Evolutionary conservation across 2,888 invertebrate species (phyloP), one percentile per base, ranked within the genome.

Genomic region (Mystacides longicornis): DNA sequence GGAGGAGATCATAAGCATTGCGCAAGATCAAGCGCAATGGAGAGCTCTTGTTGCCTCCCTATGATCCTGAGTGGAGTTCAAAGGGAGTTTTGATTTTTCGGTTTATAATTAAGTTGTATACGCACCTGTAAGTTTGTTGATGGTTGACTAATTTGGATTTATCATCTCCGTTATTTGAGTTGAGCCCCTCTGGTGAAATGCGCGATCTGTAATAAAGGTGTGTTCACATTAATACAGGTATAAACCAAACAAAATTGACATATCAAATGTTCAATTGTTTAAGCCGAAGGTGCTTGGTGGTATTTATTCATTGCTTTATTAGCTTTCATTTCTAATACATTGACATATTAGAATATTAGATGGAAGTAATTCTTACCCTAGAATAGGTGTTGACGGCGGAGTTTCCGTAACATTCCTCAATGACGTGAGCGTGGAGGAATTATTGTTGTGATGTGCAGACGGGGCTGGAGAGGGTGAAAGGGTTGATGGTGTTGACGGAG

Each of bases 91-190:
- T n/a, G n/a, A n/a, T n/a, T n/a, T n/a, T n/a, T n/a, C n/a, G n/a
- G 27, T 27, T 14, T 37, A n/a, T 37, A n/a, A 7, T 14, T 16
- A 37, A 3, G 14, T n/a, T 37, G 4, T 3, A 18, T 7, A 48
- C 23, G 21, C 79, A 86, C 86, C 84, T 85, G 79, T 87, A 87
- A 57, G 87, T 87, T 75, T 87, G 87, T 68, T 86, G 85, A 74
- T 86, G 79, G 66, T 75, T 75, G 69, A 78, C 76, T 67, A 81
- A 81, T 72, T 80, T 82, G 74, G 80, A 75, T 75, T 83, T 85
- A 69, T 85, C 85, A 64, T 81, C 81, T 68, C 79, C 79, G 72
- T 81, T 81, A 61, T 81, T 78, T 68, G 83, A 79, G 69, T 66
- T 59, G 11, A 48, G 23, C n/a, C 76, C 77, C 67, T 78, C 73